A percentile compares a stretch with the other conserved stretches of the same genome.
Conservation (phyloP, 1,140 invertebrate species). For the Tetramorium simillimum region DNA sequence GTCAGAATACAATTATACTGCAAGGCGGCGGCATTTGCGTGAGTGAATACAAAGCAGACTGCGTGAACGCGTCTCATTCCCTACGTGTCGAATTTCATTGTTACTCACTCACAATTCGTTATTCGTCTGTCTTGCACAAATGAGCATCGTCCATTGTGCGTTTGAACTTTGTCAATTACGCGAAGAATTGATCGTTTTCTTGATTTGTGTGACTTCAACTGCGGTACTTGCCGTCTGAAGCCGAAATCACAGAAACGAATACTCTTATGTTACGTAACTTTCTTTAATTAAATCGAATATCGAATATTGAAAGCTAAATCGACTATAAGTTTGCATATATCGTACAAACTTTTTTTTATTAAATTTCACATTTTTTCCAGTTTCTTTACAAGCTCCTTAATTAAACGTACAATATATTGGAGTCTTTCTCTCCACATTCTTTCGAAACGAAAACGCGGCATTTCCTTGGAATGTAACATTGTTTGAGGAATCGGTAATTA, state of each 20-base stretch:
- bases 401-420: neutral
- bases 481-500: conserved; percentile 49
- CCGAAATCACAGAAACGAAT: neutral
- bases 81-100: conserved; percentile 53
- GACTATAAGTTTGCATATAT: neutral
- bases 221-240: neutral
- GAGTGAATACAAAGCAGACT: conserved; percentile 47
- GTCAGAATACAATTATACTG: neutral
- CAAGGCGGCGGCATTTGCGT: neutral
- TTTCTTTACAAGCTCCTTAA: conserved; percentile 8
- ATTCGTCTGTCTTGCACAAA: conserved; percentile 6
- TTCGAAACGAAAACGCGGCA: neutral
- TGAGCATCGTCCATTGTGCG: conserved; percentile 15
- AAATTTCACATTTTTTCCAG: neutral
- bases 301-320: neutral
- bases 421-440: neutral
- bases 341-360: neutral
- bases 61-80: conserved; percentile 38
- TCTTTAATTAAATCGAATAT: neutral
- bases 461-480: conserved; percentile 19
- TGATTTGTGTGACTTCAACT: neutral
- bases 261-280: neutral
- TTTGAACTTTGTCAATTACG: neutral
- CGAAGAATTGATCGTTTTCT: conserved; percentile 10
- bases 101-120: conserved; percentile 22